phyloP scores from a whole-genome alignment of 2,797 vertebrate species.

The Semotilus atromaculatus region DNA sequence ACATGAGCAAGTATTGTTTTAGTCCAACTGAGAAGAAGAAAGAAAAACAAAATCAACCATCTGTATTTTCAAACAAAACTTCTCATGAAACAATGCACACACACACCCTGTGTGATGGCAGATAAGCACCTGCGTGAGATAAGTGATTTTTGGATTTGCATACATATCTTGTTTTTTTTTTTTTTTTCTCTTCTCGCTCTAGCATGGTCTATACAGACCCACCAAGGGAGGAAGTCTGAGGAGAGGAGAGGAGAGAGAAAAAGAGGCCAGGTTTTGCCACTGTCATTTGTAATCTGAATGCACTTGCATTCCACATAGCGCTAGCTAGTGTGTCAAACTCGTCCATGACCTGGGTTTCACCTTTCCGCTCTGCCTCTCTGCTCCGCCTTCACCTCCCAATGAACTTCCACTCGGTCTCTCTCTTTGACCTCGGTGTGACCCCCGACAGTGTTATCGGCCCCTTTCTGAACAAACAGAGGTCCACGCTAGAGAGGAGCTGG shows the following conservation, averaged over 20 bases:
- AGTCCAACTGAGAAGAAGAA: neutral
- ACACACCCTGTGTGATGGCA: slow-evolving; percentile 25
- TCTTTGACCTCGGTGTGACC: slow-evolving; percentile 85
- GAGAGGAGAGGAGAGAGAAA: neutral
- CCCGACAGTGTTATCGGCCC: slow-evolving; percentile 67
- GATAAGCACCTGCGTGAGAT: slow-evolving; percentile 60
- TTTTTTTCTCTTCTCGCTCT: slow-evolving; percentile 40
- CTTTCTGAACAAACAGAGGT: slow-evolving; percentile 66
- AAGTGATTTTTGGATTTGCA: slow-evolving; percentile 57
- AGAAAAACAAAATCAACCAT: neutral
- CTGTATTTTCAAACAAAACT: slow-evolving; percentile 20
- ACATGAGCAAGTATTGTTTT: neutral
- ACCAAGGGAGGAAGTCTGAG: neutral
- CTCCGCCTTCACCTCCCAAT: slow-evolving; percentile 89
- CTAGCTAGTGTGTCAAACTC: slow-evolving; percentile 53
- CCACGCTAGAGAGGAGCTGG: slow-evolving; percentile 47
- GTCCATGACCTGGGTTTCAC: slow-evolving; percentile 69
- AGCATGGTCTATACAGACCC: slow-evolving; percentile 39
- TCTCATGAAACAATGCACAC: slow-evolving; percentile 34
- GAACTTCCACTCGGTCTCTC: slow-evolving; percentile 88
- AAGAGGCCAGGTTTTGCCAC: neutral
- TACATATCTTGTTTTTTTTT: slow-evolving; percentile 55
- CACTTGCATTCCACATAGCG: slow-evolving; percentile 66
- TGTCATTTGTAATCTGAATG: slow-evolving; percentile 52
- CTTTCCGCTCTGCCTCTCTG: slow-evolving; percentile 76